Percentiles rank a stretch among this genome's conserved stretches.
Conservation (phyloP, 1,140 invertebrate species). For the Lepidotrigona ventralis region DNA sequence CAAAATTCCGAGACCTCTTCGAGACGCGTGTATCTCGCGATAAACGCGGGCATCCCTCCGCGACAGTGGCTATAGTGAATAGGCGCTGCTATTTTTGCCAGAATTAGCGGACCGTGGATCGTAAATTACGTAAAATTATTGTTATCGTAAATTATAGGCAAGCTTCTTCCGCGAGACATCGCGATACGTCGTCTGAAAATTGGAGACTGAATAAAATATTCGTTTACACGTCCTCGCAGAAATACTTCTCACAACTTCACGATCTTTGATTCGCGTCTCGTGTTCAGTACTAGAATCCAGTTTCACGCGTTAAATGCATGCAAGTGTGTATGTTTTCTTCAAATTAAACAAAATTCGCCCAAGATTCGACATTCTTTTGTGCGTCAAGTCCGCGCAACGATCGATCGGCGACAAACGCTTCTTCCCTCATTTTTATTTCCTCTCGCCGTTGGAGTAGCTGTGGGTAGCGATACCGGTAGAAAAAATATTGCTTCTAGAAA, state of each 20-base stretch:
- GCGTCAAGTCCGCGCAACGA: neutral
- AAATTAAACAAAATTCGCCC: too few relatives aligned
- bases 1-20: conserved; percentile 38
- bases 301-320: too few relatives aligned
- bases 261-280: too few relatives aligned
- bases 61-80: neutral
- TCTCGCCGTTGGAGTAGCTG: neutral
- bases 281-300: too few relatives aligned
- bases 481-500: conserved; percentile 1
- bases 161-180: too few relatives aligned
- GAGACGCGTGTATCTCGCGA: conserved; percentile 20
- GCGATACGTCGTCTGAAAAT: too few relatives aligned
- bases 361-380: neutral
- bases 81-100: neutral
- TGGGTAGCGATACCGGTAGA: neutral
- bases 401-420: neutral
- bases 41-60: conserved; percentile 9
- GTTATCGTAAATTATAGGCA: too few relatives aligned
- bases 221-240: too few relatives aligned
- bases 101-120: neutral
- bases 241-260: too few relatives aligned
- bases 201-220: too few relatives aligned
- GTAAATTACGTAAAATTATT: too few relatives aligned
- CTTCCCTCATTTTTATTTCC: neutral
- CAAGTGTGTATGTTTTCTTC: too few relatives aligned